These are phyloP conservation scores for Poecile atricapillus DNA, from an alignment of 2,113 vertebrate species.

Conservation along the genomic window DNA sequence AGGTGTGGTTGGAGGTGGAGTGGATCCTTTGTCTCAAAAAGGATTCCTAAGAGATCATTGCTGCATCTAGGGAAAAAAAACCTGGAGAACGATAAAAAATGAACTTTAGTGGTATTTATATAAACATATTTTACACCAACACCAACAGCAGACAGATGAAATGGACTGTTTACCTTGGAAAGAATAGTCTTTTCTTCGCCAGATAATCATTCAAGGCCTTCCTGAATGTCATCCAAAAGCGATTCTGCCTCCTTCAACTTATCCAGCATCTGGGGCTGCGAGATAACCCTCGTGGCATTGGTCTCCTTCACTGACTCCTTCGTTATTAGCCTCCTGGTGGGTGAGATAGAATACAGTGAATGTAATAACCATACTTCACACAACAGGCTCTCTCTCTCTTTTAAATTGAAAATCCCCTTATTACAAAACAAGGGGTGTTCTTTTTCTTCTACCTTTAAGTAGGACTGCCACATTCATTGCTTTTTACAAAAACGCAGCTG, in stretches of 20 bases:
- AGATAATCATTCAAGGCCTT: conserved; percentile 74
- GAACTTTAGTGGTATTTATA: conserved; percentile 58
- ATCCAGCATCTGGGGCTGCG: conserved; percentile 78
- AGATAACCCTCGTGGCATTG: conserved; percentile 79
- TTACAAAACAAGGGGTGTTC: conserved; percentile 84
- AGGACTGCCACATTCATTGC: conserved; percentile 80
- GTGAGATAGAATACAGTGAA: conserved; percentile 82
- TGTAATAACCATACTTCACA: conserved; percentile 83
- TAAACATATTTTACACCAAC: conserved; percentile 62
- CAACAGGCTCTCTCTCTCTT: conserved; percentile 78
- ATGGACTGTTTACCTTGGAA: conserved; percentile 78
- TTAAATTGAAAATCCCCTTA: conserved; percentile 86
- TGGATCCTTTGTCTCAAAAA: conserved; percentile 73
- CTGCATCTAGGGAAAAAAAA: background rate
- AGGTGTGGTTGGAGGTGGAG: conserved; percentile 59
- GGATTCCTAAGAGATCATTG: conserved; percentile 53
- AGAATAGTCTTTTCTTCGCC: conserved; percentile 76
- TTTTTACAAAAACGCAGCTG: conserved; percentile 84
- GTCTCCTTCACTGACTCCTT: conserved; percentile 77
- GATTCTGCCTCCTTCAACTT: conserved; percentile 75
- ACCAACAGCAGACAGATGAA: conserved; percentile 54
- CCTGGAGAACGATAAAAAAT: conserved; percentile 58
- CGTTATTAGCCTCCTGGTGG: conserved; percentile 84
- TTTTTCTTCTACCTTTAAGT: conserved; percentile 81
- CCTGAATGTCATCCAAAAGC: conserved; percentile 81